These are phyloP conservation scores for Scaeva pyrastri DNA, from an alignment of 2,888 invertebrate genomes.

Conservation along the genomic window DNA sequence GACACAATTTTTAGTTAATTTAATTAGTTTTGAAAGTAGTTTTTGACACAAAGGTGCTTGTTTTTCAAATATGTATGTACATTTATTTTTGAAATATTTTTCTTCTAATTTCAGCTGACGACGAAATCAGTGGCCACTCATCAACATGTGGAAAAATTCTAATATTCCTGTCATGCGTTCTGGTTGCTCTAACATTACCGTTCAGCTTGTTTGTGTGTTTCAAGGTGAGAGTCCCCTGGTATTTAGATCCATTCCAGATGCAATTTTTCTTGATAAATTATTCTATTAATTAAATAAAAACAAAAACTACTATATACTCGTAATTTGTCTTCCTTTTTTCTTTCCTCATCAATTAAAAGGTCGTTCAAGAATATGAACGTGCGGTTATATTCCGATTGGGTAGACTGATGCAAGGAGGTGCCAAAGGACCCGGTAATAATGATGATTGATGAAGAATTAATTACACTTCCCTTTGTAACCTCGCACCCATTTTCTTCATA, in stretches of 20 bases:
- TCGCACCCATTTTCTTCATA: not conserved
- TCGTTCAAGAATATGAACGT: conserved; percentile 97
- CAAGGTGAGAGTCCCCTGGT: conserved; percentile 87
- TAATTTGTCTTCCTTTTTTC: not conserved
- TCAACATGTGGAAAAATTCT: conserved; percentile 94
- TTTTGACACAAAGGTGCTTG: not conserved
- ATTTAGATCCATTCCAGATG: not conserved
- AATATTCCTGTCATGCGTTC: conserved; percentile 91
- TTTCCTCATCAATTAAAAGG: conserved; percentile 85
- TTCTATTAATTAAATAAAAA: conserved; percentile 21
- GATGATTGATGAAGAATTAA: conserved; percentile 22
- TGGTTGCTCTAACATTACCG: conserved; percentile 94
- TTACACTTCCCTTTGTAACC: not conserved
- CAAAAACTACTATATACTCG: not conserved
- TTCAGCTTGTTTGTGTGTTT: conserved; percentile 96
- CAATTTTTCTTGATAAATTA: conserved; percentile 38
- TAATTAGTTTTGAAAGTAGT: not conserved
- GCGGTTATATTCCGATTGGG: conserved; percentile 98
- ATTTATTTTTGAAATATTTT: not conserved
- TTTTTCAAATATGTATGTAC: not conserved
- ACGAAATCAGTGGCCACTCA: conserved; percentile 86
- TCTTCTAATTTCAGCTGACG: conserved; percentile 85
- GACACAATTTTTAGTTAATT: no score
- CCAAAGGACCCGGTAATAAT: conserved; percentile 94
- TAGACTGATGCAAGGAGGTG: conserved; percentile 94